Evolutionary conservation across 2,888 invertebrate species (phyloP).

Genomic region (Trachelus stipa): DNA sequence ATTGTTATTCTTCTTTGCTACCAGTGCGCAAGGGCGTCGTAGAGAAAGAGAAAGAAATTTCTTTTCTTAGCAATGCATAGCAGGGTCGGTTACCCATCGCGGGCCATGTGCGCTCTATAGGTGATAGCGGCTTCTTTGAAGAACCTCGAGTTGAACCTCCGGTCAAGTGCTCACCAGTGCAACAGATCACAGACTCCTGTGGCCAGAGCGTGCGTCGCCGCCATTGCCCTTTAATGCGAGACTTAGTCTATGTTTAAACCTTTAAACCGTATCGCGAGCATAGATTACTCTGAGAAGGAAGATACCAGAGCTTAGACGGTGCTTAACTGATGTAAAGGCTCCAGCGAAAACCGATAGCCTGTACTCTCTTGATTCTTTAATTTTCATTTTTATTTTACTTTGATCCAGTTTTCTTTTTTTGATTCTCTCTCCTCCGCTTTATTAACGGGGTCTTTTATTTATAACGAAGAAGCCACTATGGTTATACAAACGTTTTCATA

Average conservation of each 20-base stretch:
- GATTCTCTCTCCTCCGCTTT: neutral
- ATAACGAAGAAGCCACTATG: neutral
- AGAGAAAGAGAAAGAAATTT: constrained; percentile 1
- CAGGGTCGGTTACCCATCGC: constrained; percentile 13
- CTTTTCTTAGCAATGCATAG: neutral
- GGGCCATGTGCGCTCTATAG: constrained; percentile 61
- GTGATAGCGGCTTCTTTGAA: constrained; percentile 63
- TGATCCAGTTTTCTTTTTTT: neutral
- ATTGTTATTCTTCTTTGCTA: neutral
- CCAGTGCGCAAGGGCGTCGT: neutral
- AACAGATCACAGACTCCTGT: constrained; percentile 24
- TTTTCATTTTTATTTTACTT: neutral
- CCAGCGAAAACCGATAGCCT: neutral
- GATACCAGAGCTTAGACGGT: neutral
- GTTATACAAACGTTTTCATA: neutral
- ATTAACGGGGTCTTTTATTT: neutral
- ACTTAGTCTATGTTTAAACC: neutral
- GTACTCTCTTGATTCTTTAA: neutral
- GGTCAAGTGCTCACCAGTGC: constrained; percentile 47
- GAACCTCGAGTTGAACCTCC: constrained; percentile 36
- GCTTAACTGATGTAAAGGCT: neutral
- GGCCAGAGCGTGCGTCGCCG: constrained; percentile 17
- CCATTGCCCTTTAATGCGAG: constrained; percentile 1
- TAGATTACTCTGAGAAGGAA: neutral
- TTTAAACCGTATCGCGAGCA: neutral